Percentiles rank a stretch among this genome's conserved stretches.
Conservation (phyloP, 1,140 invertebrate species). For the Gonatopus flavifemur region DNA sequence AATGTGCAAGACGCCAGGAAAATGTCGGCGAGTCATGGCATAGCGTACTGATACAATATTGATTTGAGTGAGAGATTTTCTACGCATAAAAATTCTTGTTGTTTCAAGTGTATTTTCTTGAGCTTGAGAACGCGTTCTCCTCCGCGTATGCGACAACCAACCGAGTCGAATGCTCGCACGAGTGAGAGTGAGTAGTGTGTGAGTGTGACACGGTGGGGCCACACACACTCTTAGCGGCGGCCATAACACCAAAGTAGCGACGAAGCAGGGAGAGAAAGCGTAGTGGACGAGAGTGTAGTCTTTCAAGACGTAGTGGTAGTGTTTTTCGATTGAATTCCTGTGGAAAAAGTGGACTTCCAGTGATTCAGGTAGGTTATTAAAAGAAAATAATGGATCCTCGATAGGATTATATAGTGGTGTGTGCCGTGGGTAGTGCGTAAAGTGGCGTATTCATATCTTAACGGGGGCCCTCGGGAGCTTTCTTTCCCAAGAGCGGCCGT, state of each 20-base stretch:
- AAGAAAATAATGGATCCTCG: conserved; percentile 8
- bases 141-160: conserved; percentile 32
- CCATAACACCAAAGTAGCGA: conserved; percentile 52
- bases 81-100: conserved; percentile 5
- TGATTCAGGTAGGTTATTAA: conserved; percentile 47
- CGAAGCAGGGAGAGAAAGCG: conserved; percentile 46
- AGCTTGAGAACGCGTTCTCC: conserved; percentile 29
- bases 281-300: conserved; percentile 43
- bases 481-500: conserved; percentile 53
- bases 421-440: conserved; percentile 19
- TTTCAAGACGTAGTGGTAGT: conserved; percentile 42
- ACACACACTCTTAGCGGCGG: conserved; percentile 43
- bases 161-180: conserved; percentile 31
- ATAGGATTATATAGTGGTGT: conserved; percentile 26
- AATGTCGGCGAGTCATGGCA: conserved; percentile 34
- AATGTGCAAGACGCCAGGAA: conserved; percentile 28
- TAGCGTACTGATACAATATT: conserved; percentile 40
- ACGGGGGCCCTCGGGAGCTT: conserved; percentile 50
- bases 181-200: conserved; percentile 45
- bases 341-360: conserved; percentile 43
- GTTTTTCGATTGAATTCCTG: conserved; percentile 40
- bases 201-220: conserved; percentile 39
- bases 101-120: conserved; percentile 22
- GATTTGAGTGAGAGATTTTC: conserved; percentile 15
- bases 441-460: conserved; percentile 22